Evolutionary conservation across 64 coral and sea anemone species (phyloP), one percentile per base, ranked within the genome.

Genomic region (Astreopora myriophthalma): DNA sequence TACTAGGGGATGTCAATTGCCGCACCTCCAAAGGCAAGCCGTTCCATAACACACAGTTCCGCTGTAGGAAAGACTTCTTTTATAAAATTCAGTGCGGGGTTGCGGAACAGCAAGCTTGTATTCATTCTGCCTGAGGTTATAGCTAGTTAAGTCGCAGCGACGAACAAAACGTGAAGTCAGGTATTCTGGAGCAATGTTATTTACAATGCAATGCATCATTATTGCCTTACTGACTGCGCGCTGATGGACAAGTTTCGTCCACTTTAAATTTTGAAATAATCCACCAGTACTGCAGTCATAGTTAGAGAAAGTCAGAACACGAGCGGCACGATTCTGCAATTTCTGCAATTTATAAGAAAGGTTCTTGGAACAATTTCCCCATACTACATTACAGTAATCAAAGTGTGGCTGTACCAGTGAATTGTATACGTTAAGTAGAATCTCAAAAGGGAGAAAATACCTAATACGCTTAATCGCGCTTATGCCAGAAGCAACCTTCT

Each of bases 31-130:
- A 46, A 46, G 42, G 42, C 42, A 46, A 46, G 42, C 42, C 48
- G 48, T 80, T 80, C 76, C 76, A 80, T 38, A 80, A n/a, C n/a
- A 38, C 13, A 80, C 76, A 34, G 76, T 38, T 80, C 76, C 76
- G 48, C 76, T 80, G 17, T 80, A 80, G 76, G 34, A 42, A 44
- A 80, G 48, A 27, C 76, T 80, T 80, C 36, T 34, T 80, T 80
- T 80, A 44, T 14, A 80, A 80, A 24, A 44, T 6, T 84, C 48
- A 52, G 79, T 84, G 51, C 30, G 51, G 55, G 79, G 79, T 7
- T 52, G 79, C 31, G 79, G 79, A 42, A 84, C 48, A 52, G 79
- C 17, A 38, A 84, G 79, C 32, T 60, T 84, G 12, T 19, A 6
- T 29, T 64, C 79, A 42, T 22, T 84, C n/a, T 84, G 49, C 63